Base-by-base conservation (phyloP, 1,140 invertebrate species). In the Phenacoccus solenopsis region DNA sequence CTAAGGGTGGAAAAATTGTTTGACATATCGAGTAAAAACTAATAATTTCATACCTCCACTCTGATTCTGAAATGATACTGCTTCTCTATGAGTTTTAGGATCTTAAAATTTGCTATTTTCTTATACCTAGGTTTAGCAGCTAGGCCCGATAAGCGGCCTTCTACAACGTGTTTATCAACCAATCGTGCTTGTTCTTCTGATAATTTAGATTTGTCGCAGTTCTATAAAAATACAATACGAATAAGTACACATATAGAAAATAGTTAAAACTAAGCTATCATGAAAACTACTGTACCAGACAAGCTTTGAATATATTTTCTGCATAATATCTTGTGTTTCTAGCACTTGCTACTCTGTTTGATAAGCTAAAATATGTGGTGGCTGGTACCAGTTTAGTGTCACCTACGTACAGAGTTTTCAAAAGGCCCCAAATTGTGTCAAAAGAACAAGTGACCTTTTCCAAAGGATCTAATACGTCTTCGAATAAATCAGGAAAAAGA, bases 341-440 rank as follows among this genome's bases (percentile, higher is more conserved):
- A 0, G 88, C 87, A 75, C 82, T 82, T 68, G 82, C 80, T 0
- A 89, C 89, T 73, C 89, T 78, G 71, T 88, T 84, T 73, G 90
- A 87, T 69, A 93, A 88, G 71, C 85, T 82, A 70, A 87, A 78
- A 75, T 92, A 94, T 28, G 82, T 86, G 75, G 87, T 85, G 7
- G 87, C 87, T 9, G 90, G 87, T 83, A 93, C 90, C 22, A 89
- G 74, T n/a, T 86, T 86, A 74, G 85, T 87, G 76, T 90, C 89
- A n/a, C 90, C 88, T 68, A 90, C 80, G 76, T 88, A 92, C 12
- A 96, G 78, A 27, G 88, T 86, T 78, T 93, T 94, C 0, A 90
- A 86, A 72, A 92, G 83, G 28, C 90, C 90, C 90, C 90, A 94
- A n/a, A 90, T 91, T 30, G 87, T 84, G 75, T 92, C 88, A 35